phyloP scores from a whole-genome alignment of 2,797 vertebrate genomes.

The Paedocypris micromegethes region DNA sequence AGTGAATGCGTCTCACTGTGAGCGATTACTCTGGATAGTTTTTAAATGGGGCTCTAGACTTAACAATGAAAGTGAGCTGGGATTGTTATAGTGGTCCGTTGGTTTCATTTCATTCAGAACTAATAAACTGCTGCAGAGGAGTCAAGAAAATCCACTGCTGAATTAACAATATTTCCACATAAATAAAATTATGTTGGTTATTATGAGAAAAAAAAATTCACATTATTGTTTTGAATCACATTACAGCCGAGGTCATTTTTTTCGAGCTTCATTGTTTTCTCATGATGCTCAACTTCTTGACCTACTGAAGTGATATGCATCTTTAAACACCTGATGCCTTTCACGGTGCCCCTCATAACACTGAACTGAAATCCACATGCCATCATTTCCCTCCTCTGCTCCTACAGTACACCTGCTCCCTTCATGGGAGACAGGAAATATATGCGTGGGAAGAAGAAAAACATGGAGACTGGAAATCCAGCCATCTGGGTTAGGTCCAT shows the following conservation, averaged over 20 bases:
- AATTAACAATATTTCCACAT: too few species aligned
- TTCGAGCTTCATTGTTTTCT: too few species aligned
- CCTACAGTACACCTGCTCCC: constrained; percentile 40
- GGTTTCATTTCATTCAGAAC: constrained; percentile 4
- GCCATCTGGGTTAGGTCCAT: constrained; percentile 36
- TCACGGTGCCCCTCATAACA: constrained; percentile 18
- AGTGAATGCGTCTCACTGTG: constrained; percentile 37
- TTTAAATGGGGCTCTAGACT: constrained; percentile 27
- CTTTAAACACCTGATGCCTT: constrained; percentile 12
- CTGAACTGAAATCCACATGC: constrained; percentile 29
- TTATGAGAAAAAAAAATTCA: too few species aligned
- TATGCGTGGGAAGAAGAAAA: constrained; percentile 4
- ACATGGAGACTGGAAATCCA: constrained; percentile 16
- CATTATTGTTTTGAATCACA: too few species aligned
- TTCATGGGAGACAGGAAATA: constrained; percentile 40
- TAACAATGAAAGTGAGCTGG: constrained; percentile 31
- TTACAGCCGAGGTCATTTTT: too few species aligned
- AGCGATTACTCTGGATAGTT: constrained; percentile 22
- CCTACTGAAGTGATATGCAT: background rate
- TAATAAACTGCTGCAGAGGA: constrained; percentile 7
- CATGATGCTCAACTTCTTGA: background rate
- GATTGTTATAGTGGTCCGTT: constrained; percentile 31
- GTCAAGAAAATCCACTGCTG: background rate
- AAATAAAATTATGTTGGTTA: too few species aligned
- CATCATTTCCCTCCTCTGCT: constrained; percentile 3